phyloP scores from a whole-genome alignment of 2,797 vertebrate genomes.

The Pseudomugil gertrudae region DNA sequence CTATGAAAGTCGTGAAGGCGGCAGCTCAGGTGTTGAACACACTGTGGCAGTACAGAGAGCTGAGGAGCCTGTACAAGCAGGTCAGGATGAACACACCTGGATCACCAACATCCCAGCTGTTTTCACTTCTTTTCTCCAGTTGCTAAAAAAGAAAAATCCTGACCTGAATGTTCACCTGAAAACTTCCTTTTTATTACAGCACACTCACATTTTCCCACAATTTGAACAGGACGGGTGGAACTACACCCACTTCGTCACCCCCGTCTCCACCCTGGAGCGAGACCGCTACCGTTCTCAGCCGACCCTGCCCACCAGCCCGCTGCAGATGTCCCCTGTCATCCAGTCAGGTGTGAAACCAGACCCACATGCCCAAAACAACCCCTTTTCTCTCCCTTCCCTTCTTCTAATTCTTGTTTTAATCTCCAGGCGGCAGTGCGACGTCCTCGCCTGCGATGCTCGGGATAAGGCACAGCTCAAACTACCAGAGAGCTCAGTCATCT shows the following conservation, averaged over 20 bases:
- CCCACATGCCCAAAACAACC: not conserved
- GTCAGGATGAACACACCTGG: slow-evolving; percentile 66
- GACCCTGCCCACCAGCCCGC: slow-evolving; percentile 91
- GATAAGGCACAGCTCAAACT: slow-evolving; percentile 91
- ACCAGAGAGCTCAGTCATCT: slow-evolving; percentile 92
- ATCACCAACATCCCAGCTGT: not conserved
- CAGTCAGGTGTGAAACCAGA: slow-evolving; percentile 88
- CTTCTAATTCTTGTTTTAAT: not conserved
- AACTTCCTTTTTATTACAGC: not conserved
- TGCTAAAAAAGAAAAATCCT: not conserved
- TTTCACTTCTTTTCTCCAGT: not conserved
- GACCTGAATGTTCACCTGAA: not conserved
- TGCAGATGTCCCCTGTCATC: slow-evolving; percentile 95
- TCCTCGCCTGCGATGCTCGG: slow-evolving; percentile 96
- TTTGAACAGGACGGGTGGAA: slow-evolving; percentile 93
- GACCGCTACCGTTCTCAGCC: slow-evolving; percentile 97
- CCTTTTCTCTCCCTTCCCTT: not conserved
- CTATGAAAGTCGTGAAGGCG: slow-evolving; percentile 96
- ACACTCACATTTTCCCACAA: not conserved
- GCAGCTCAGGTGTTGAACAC: slow-evolving; percentile 97
- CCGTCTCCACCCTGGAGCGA: slow-evolving; percentile 93
- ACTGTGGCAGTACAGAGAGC: slow-evolving; percentile 97
- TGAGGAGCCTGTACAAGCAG: slow-evolving; percentile 97
- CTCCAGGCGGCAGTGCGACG: slow-evolving; percentile 92
- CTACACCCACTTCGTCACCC: slow-evolving; percentile 97